A percentile compares a stretch with the other conserved stretches of the same genome.
Evolutionary conservation across 2,113 vertebrate genomes (phyloP).

Genomic region (Pollimyrus isidori): DNA sequence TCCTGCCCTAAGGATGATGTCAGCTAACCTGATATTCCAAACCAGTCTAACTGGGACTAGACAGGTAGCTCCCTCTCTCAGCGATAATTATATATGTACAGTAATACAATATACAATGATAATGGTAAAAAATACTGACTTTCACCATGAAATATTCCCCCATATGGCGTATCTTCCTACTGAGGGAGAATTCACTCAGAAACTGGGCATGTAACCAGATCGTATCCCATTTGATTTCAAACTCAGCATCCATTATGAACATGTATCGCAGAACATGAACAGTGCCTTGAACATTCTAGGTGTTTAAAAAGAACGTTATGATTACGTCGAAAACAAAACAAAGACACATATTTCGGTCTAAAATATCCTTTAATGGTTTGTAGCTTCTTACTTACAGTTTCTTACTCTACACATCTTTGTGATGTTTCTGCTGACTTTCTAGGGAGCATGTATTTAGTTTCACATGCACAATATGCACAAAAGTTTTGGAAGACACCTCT

Average conservation of each 20-base stretch:
- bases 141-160: background rate
- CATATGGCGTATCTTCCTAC: background rate
- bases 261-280: background rate
- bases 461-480: background rate
- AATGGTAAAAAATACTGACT: background rate
- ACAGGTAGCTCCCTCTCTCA: background rate
- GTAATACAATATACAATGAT: background rate
- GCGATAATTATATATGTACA: background rate
- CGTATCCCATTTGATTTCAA: background rate
- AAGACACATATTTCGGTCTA: background rate
- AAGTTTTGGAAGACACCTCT: background rate
- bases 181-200: background rate
- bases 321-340: background rate
- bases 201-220: background rate
- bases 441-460: background rate
- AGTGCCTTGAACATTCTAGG: background rate
- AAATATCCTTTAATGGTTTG: background rate
- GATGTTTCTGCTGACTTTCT: background rate
- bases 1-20: background rate
- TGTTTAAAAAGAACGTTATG: background rate
- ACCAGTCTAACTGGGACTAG: background rate
- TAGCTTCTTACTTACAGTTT: background rate
- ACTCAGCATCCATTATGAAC: background rate
- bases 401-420: background rate
- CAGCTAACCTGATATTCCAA: background rate